Evolutionary conservation across 2,113 vertebrate species (phyloP).

Genomic region (Harpagus bidentatus): DNA sequence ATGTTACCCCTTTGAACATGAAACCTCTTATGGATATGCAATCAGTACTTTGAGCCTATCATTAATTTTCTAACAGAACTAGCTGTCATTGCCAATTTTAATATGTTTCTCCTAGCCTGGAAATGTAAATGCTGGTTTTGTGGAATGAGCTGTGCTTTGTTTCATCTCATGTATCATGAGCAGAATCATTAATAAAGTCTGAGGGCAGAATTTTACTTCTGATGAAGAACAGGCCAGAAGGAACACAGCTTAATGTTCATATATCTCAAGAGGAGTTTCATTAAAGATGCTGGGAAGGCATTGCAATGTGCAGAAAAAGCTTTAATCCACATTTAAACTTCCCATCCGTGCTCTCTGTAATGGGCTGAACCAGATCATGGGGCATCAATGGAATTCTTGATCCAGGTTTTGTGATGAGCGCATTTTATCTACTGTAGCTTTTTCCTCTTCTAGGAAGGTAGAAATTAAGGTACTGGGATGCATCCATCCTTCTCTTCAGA

Average conservation of each 20-base stretch:
- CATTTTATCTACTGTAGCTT: neutral
- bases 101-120: neutral
- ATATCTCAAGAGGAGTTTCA: neutral
- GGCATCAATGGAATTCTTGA: neutral
- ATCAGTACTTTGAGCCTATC: conserved; percentile 20
- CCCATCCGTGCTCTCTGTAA: neutral
- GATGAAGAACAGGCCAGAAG: neutral
- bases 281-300: neutral
- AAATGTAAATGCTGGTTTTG: conserved; percentile 11
- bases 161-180: conserved; percentile 12
- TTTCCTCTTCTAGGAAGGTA: neutral
- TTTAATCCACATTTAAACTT: neutral
- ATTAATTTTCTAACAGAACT: conserved; percentile 45
- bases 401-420: neutral
- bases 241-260: neutral
- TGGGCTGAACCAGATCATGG: neutral
- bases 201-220: conserved; percentile 16
- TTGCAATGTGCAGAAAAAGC: neutral
- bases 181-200: conserved; percentile 13
- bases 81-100: neutral
- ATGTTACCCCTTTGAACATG: conserved; percentile 16
- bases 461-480: neutral
- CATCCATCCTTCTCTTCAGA: neutral
- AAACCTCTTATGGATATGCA: conserved; percentile 30
- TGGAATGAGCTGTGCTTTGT: conserved; percentile 29